These are phyloP conservation scores for Acropternis orthonyx DNA, from an alignment of 2,797 vertebrate species.

Conservation along the genomic window DNA sequence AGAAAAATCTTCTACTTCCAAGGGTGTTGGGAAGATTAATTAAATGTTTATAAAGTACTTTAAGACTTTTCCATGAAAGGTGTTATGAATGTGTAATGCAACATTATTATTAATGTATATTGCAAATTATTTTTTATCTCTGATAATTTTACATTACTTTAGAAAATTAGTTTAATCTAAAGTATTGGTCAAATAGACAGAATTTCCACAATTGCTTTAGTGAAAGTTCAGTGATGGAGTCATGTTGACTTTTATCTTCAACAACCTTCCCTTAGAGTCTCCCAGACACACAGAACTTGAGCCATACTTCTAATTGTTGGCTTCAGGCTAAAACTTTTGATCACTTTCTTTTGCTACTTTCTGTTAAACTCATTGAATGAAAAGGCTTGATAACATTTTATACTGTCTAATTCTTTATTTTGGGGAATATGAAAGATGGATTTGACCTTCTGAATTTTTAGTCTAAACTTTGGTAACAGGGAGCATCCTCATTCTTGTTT, in stretches of 20 bases:
- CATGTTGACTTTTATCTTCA: conserved; percentile 40
- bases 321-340: conserved; percentile 63
- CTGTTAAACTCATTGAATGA: conserved; percentile 23
- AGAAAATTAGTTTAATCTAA: conserved; percentile 45
- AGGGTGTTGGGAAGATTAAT: background rate
- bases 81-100: background rate
- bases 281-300: conserved; percentile 26
- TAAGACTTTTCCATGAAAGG: background rate
- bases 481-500: conserved; percentile 69
- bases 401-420: conserved; percentile 61
- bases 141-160: conserved; percentile 31
- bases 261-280: background rate
- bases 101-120: conserved; percentile 13
- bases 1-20: background rate
- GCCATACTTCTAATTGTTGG: conserved; percentile 33
- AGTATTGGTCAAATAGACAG: conserved; percentile 8
- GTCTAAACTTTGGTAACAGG: conserved; percentile 46
- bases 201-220: background rate
- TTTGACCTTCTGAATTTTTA: conserved; percentile 67
- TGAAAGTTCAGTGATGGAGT: background rate
- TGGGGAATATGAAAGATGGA: conserved; percentile 23
- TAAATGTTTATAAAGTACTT: conserved; percentile 27
- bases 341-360: conserved; percentile 47
- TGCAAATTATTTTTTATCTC: conserved; percentile 58
- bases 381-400: conserved; percentile 61